Evolutionary conservation across 1,140 invertebrate species (phyloP).

Genomic region (Habropoda laboriosa): DNA sequence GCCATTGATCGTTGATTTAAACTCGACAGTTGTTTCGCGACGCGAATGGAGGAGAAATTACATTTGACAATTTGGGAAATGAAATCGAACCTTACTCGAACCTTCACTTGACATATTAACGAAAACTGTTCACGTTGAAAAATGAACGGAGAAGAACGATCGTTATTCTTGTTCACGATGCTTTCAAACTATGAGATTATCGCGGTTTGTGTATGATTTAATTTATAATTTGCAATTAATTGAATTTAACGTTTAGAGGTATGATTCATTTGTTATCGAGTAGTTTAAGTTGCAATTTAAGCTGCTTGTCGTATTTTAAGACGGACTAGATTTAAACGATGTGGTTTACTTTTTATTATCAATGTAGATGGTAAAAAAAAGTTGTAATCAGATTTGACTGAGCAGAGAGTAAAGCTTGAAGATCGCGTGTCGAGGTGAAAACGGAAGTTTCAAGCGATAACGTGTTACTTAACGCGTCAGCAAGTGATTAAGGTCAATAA

Average conservation of each 20-base stretch:
- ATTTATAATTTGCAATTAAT: too few species aligned
- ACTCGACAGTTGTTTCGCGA: background rate
- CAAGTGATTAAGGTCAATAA: conserved; percentile 50
- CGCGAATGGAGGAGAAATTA: background rate
- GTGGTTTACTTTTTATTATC: background rate
- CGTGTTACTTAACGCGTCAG: conserved; percentile 39
- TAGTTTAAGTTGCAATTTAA: too few species aligned
- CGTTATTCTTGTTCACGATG: too few species aligned
- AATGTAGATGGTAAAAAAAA: background rate
- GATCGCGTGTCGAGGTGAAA: conserved; percentile 43
- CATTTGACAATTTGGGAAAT: background rate
- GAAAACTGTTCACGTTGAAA: too few species aligned
- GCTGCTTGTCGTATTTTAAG: too few species aligned
- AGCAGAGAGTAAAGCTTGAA: background rate
- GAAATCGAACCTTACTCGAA: background rate
- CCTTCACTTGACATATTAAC: too few species aligned
- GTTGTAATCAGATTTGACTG: background rate
- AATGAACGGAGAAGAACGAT: too few species aligned
- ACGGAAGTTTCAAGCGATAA: conserved; percentile 51
- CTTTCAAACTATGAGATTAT: too few species aligned
- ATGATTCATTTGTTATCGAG: too few species aligned
- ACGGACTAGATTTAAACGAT: background rate
- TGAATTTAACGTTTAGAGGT: too few species aligned
- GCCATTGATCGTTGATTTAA: background rate
- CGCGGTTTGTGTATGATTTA: too few species aligned